Evolutionary conservation across 2,797 vertebrate species (phyloP).

Genomic region (Otolemur crassicaudatus): DNA sequence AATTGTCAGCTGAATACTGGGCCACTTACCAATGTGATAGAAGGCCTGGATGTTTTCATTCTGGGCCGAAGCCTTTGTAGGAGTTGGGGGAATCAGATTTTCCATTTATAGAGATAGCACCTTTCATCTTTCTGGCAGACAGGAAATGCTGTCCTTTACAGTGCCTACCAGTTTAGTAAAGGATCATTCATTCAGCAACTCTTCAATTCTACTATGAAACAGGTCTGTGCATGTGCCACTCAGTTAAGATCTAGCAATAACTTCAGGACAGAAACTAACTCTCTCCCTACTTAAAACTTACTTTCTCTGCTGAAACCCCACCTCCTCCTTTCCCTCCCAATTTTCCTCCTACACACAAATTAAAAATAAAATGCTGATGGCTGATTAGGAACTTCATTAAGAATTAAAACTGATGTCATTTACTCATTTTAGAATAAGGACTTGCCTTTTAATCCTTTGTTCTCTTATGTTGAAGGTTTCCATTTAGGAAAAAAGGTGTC

Average conservation of each 20-base stretch:
- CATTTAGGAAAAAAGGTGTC: conserved; percentile 44
- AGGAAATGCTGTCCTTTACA: conserved; percentile 59
- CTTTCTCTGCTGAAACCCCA: conserved; percentile 67
- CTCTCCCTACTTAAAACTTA: conserved; percentile 47
- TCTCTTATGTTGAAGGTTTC: conserved; percentile 57
- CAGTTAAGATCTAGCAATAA: conserved; percentile 52
- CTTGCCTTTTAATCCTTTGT: conserved; percentile 57
- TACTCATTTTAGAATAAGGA: conserved; percentile 58
- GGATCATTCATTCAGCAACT: conserved; percentile 7
- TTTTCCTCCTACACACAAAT: conserved; percentile 6
- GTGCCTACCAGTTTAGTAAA: conserved; percentile 42
- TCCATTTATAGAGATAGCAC: not conserved
- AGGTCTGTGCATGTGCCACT: conserved; percentile 36
- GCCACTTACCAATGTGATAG: not conserved
- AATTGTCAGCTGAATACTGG: not conserved
- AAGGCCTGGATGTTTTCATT: conserved; percentile 35
- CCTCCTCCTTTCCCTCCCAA: not conserved
- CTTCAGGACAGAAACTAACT: conserved; percentile 70
- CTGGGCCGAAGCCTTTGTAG: conserved; percentile 48
- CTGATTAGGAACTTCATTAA: conserved; percentile 20
- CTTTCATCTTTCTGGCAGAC: conserved; percentile 23
- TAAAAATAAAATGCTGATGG: not conserved
- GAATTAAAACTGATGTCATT: conserved; percentile 29
- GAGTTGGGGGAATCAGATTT: not conserved
- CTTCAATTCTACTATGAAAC: conserved; percentile 78